Evolutionary conservation across 2,888 invertebrate species (phyloP).

Genomic region (Lasioglossum leucozonium): DNA sequence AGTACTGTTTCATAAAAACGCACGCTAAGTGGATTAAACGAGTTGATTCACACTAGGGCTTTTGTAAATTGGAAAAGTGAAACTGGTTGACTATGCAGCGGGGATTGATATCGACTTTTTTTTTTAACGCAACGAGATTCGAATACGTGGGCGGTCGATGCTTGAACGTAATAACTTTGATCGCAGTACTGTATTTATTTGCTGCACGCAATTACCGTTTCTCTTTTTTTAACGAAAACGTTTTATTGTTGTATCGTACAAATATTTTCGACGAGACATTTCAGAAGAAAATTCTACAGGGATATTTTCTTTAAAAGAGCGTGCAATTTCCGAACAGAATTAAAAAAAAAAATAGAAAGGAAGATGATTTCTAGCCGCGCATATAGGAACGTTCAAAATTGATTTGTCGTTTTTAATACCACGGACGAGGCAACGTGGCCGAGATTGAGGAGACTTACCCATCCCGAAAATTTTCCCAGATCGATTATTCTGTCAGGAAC

Average conservation of each 20-base stretch:
- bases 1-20: conserved; percentile 5
- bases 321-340: too few species aligned
- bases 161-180: background rate
- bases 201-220: too few species aligned
- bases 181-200: too few species aligned
- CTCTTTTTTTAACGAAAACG: too few species aligned
- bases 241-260: too few species aligned
- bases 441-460: background rate
- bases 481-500: background rate
- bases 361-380: too few species aligned
- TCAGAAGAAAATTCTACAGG: too few species aligned
- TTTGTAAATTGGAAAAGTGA: background rate
- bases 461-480: background rate
- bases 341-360: too few species aligned
- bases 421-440: background rate
- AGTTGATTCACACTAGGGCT: background rate
- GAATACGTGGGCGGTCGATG: background rate
- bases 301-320: too few species aligned
- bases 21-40: background rate
- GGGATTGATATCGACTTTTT: background rate
- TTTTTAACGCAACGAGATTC: background rate
- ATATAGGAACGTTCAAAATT: background rate
- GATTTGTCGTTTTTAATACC: conserved; percentile 6
- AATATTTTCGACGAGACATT: too few species aligned
- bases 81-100: background rate